Evolutionary conservation across 2,888 invertebrate genomes (phyloP).

Genomic region (Theodoxus fluviatilis): DNA sequence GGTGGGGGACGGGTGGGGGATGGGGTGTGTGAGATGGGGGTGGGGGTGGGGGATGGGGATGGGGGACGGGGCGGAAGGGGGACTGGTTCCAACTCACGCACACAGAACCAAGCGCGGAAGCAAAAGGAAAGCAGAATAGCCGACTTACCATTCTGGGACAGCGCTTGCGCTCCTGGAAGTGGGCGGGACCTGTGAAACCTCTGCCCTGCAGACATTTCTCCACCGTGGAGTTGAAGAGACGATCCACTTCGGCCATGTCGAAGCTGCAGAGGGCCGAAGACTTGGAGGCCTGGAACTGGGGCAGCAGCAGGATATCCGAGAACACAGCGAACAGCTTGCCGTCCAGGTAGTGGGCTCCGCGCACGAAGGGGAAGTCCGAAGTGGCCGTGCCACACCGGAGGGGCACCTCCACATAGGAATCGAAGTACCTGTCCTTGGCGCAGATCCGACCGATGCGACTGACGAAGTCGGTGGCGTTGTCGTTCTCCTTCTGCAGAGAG

Average conservation of each 20-base stretch:
- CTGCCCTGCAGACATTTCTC: slow-evolving; percentile 92
- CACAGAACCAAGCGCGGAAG: background rate
- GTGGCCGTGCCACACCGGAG: slow-evolving; percentile 77
- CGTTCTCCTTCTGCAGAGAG: slow-evolving; percentile 79
- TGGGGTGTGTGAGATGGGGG: no score
- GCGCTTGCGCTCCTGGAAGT: slow-evolving; percentile 36
- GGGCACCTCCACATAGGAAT: slow-evolving; percentile 96
- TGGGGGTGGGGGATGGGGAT: background rate
- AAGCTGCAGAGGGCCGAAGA: slow-evolving; percentile 83
- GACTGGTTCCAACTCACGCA: background rate
- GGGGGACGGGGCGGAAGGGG: background rate
- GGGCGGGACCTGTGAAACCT: slow-evolving; percentile 68
- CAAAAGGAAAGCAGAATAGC: background rate
- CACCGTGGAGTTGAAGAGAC: slow-evolving; percentile 95
- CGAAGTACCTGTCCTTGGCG: slow-evolving; percentile 92
- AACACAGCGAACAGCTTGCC: slow-evolving; percentile 75
- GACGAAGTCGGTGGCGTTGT: slow-evolving; percentile 70
- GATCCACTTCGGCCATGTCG: slow-evolving; percentile 83
- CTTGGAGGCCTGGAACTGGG: slow-evolving; percentile 86
- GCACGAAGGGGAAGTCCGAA: slow-evolving; percentile 82
- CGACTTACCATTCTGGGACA: slow-evolving; percentile 43
- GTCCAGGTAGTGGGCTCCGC: slow-evolving; percentile 90
- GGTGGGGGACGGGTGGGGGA: no score
- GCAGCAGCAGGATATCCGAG: slow-evolving; percentile 37
- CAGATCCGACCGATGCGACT: slow-evolving; percentile 93